A percentile compares a stretch with the other conserved stretches of the same genome.
These are phyloP conservation scores for Pipra filicauda DNA, from an alignment of 2,113 vertebrate genomes.

Conservation along the genomic window DNA sequence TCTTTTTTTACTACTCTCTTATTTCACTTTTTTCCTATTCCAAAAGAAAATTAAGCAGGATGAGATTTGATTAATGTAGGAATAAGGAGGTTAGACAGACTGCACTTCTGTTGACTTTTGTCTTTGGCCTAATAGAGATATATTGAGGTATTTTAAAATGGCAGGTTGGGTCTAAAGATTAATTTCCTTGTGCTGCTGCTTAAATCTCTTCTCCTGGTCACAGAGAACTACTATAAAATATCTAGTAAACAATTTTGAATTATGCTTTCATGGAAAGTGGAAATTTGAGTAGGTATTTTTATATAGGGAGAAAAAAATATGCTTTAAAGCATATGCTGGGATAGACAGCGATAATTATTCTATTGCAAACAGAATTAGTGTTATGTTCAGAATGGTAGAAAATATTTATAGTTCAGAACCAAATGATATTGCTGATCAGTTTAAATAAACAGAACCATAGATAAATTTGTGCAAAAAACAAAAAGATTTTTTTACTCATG, in stretches of 20 bases:
- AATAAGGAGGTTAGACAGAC: constrained; percentile 44
- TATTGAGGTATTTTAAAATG: constrained; percentile 32
- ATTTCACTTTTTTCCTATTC: constrained; percentile 29
- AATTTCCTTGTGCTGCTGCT: constrained; percentile 20
- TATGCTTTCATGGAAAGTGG: not conserved
- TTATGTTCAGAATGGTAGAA: not conserved
- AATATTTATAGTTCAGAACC: not conserved
- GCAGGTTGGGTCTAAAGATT: constrained; percentile 27
- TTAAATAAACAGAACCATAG: not conserved
- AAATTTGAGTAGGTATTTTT: not conserved
- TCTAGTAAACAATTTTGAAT: not conserved
- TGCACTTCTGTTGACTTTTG: constrained; percentile 61
- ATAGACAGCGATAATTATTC: not conserved
- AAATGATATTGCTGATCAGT: not conserved
- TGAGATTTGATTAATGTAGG: constrained; percentile 48
- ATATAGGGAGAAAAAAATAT: not conserved
- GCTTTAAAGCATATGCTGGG: not conserved
- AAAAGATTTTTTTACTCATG: not conserved
- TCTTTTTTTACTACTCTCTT: not conserved
- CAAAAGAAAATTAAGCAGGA: not conserved
- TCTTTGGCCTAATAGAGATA: constrained; percentile 53
- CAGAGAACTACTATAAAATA: not conserved
- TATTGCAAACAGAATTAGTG: not conserved
- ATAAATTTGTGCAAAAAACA: not conserved
- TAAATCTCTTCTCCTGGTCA: not conserved